Base-by-base conservation (phyloP, 2,888 invertebrate genomes). In the Baronia brevicornis region DNA sequence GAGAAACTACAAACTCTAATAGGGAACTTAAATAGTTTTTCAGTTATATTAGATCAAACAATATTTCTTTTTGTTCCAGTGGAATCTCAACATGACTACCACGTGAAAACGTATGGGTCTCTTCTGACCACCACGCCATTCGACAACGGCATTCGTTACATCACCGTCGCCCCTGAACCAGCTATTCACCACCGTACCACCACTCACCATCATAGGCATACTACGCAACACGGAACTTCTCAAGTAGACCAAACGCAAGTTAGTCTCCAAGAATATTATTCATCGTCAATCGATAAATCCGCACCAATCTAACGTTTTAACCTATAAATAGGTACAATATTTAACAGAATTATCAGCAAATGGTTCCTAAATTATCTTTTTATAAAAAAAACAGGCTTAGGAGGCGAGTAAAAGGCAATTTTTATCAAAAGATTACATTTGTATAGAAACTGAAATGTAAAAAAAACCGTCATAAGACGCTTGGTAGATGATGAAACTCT, bases 41-140 rank as follows among this genome's bases (percentile, higher is more conserved):
- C 19, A 11, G 9, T 4, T 28, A 7, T 10, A 8, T 18, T 18
- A 17, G 17, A n/a, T 14, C 14, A 21, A 9, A 5, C 8, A 5
- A 10, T 13, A 24, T 23, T 7, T 4, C 1, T 11, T 10, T 10
- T 21, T 5, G 30, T 86, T 86, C 6, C 79, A 95, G 95, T 94
- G 60, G 94, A 95, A 74, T 91, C 94, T 6, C 95, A 95, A 74
- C 93, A 93, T 65, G 94, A 95, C 73, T 95, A 92, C 68, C 95
- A 95, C 71, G 51, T 87, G 75, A 61, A 86, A 78, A 64, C 86
- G 51, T 64, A 87, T 69, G 65, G 78, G 20, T 56, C 74, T 5
- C 52, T 79, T 33, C 47, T 74, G 38, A 71, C 85, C 20, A 71
- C 84, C 23, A 64, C 84, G 4, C 60, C 78, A n/a, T 58, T 68